Evolutionary conservation across 1,140 invertebrate species (phyloP), one percentile per base, ranked within the genome.

Genomic region (Hycleus cichorii): DNA sequence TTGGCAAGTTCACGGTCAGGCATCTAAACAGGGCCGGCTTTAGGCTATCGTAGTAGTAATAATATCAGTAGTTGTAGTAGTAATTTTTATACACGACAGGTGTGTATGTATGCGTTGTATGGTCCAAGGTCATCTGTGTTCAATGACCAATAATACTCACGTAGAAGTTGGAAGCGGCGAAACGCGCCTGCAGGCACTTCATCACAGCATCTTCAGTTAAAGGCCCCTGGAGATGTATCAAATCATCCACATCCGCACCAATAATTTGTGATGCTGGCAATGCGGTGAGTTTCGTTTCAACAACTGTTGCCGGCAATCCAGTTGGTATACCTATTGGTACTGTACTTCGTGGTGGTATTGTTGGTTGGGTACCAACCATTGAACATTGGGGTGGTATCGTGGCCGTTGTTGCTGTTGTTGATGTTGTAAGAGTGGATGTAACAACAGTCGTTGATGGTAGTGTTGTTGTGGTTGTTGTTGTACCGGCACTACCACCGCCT

Each of bases 151-250:
- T 32, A 32, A 32, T 54, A 86, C 89, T 89, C 76, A 96, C 93
- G 77, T 92, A 93, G 69, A 89, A 93, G 64, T 91, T 87, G 49
- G 88, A 84, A 47, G 87, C 85, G 63, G 85, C 85, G 76, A 95
- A 96, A 62, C 93, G 80, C 8, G 91, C 85, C 65, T 95, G 91
- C 24, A 96, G 80, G 65, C 90, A 91, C 72, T 91, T 87, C 69
- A 95, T 87, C 1, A 97, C 87, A 38, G 91, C 91, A 72, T 96
- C 92, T 73, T 97, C 94, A 9, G 91, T 97, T 42, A 97, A 82
- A 42, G 93, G 93, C 43, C 91, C 92, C 0, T 89, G 82, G 57
- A 96, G 76, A 76, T 95, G 91, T 73, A 95, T 95, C 55, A 96
- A 82, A 78, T 97, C 93, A 66, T 93, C 87, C 66, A 92, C 79